Percentiles rank a stretch among this genome's conserved stretches.
These are phyloP conservation scores for Halictus ligatus DNA, from an alignment of 2,888 invertebrate species.

Conservation along the genomic window DNA sequence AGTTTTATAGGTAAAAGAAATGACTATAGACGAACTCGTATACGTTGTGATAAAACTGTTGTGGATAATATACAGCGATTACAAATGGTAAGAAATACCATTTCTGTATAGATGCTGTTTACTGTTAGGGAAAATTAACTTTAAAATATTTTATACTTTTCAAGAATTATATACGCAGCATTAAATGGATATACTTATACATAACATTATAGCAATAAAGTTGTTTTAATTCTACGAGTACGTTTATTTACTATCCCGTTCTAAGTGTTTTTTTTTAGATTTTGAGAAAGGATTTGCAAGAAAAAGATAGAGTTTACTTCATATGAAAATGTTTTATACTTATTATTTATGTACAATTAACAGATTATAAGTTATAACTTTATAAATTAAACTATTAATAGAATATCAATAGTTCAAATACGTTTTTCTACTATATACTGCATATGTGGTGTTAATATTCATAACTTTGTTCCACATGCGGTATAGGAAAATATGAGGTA, in stretches of 20 bases:
- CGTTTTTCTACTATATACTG: slow-evolving; percentile 22
- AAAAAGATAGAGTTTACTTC: slow-evolving; percentile 38
- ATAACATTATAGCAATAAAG: slow-evolving; percentile 76
- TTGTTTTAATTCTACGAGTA: slow-evolving; percentile 59
- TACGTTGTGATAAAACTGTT: slow-evolving; percentile 52
- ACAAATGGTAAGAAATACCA: slow-evolving; percentile 20
- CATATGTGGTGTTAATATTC: slow-evolving; percentile 25
- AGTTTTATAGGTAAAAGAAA: slow-evolving; percentile 87
- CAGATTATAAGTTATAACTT: slow-evolving; percentile 30
- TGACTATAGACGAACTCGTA: slow-evolving; percentile 26
- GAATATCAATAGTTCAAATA: slow-evolving; percentile 30
- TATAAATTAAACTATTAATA: slow-evolving; percentile 40
- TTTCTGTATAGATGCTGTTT: slow-evolving; percentile 28
- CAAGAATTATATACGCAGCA: slow-evolving; percentile 49
- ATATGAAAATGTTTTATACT: slow-evolving; percentile 49
- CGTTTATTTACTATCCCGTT: slow-evolving; percentile 64
- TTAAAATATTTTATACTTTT: slow-evolving; percentile 70
- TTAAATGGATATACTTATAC: slow-evolving; percentile 57
- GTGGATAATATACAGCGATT: slow-evolving; percentile 24
- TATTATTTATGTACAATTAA: slow-evolving; percentile 30
- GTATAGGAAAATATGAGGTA: slow-evolving; percentile 51
- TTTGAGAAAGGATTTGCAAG: slow-evolving; percentile 29
- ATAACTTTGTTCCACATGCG: slow-evolving; percentile 30
- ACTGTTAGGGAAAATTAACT: slow-evolving; percentile 42
- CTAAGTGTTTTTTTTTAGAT: slow-evolving; percentile 18